These are phyloP conservation scores for Apodemia mormo DNA, from an alignment of 2,888 invertebrate species.

Conservation along the genomic window DNA sequence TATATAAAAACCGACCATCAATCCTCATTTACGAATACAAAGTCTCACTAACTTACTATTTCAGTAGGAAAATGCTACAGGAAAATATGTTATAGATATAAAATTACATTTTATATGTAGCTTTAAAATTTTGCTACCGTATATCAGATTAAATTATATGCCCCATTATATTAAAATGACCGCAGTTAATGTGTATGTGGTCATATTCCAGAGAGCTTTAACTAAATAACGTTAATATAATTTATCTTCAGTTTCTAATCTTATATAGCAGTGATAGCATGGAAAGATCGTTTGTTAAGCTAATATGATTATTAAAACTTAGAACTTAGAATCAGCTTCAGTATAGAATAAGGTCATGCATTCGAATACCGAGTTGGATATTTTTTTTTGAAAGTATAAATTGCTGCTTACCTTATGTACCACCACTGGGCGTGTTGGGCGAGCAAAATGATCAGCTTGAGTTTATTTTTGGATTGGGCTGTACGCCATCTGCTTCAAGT, in stretches of 20 bases:
- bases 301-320: no score
- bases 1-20: neutral
- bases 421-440: no score
- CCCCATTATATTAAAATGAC: constrained; percentile 5
- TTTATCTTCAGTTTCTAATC: neutral
- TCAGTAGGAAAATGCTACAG: neutral
- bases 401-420: no score
- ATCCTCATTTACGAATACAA: neutral
- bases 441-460: no score
- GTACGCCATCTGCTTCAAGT: no score
- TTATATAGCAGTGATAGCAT: neutral
- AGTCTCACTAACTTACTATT: neutral
- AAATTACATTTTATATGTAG: neutral
- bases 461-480: no score
- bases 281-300: no score
- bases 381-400: no score
- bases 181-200: constrained; percentile 10
- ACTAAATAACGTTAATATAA: constrained; percentile 9
- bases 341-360: no score
- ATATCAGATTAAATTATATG: constrained; percentile 12
- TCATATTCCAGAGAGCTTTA: constrained; percentile 2
- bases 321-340: no score
- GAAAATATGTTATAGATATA: neutral
- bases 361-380: no score
- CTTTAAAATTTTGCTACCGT: neutral